Conservation (phyloP, 1,140 invertebrate species). For the Contarinia nasturtii region DNA sequence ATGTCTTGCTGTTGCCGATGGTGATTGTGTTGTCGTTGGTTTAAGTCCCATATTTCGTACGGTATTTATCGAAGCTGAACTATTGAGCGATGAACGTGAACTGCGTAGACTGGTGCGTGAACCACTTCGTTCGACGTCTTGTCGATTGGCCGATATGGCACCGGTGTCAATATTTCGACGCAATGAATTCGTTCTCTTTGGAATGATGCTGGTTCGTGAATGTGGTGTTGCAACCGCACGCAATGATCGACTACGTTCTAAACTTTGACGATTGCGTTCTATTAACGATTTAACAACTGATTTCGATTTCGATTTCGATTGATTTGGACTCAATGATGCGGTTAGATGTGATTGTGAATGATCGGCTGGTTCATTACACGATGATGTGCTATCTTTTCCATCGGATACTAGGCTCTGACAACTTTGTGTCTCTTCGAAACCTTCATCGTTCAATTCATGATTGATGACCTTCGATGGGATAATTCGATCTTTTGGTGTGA, state of each 20-base stretch:
- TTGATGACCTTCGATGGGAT: conserved; percentile 24
- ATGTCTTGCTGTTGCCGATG: conserved; percentile 11
- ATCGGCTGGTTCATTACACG: conserved; percentile 45
- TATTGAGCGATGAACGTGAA: conserved; percentile 63
- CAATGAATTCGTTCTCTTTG: conserved; percentile 20
- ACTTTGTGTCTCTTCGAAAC: conserved; percentile 75
- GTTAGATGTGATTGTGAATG: conserved; percentile 10
- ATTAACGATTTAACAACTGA: conserved; percentile 1
- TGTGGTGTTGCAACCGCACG: conserved; percentile 6
- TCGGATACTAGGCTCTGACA: conserved; percentile 45
- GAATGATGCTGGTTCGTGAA: conserved; percentile 4
- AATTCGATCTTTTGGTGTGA: conserved; percentile 15
- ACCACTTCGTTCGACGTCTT: conserved; percentile 36
- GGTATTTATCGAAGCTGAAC: conserved; percentile 58
- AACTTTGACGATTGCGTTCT: conserved; percentile 7
- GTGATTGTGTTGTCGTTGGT: conserved; percentile 19
- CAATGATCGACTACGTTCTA: conserved; percentile 5
- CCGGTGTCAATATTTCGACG: conserved; percentile 14
- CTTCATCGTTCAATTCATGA: conserved; percentile 65
- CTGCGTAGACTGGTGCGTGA: conserved; percentile 56
- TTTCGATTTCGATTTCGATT: conserved; percentile 2
- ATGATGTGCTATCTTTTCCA: conserved; percentile 39
- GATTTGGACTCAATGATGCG: conserved; percentile 10
- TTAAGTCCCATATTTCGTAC: conserved; percentile 38
- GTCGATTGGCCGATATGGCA: conserved; percentile 5